Evolutionary conservation across 2,797 vertebrate species (phyloP).

Genomic region (Stomatorhinus walkeri): DNA sequence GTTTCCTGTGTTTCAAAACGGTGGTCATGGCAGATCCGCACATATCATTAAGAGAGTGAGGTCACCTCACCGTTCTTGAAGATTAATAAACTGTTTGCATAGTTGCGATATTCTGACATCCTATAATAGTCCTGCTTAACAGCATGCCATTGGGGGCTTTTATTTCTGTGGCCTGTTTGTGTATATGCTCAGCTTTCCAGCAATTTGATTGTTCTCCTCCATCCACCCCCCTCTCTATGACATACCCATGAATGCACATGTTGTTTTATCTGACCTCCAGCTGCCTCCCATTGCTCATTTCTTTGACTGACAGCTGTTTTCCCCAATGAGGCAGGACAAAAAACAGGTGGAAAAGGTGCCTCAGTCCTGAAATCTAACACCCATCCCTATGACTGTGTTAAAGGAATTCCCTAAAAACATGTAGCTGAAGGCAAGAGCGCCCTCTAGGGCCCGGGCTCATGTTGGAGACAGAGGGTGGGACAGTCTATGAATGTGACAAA

Average conservation of each 20-base stretch:
- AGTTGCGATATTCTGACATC: constrained; percentile 1
- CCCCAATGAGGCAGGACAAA: not conserved
- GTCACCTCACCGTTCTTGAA: not conserved
- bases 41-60: not conserved
- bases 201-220: not conserved
- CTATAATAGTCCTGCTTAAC: not conserved
- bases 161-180: not conserved
- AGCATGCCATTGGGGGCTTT: not conserved
- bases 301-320: not conserved
- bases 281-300: not conserved
- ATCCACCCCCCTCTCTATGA: not conserved
- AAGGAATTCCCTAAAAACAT: not conserved
- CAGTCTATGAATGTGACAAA: not conserved
- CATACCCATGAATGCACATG: not conserved
- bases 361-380: not conserved
- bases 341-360: not conserved
- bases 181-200: not conserved
- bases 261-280: not conserved
- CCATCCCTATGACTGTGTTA: not conserved
- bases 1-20: not conserved
- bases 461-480: not conserved
- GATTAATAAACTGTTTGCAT: constrained; percentile 12
- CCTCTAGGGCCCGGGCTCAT: not conserved
- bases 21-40: not conserved
- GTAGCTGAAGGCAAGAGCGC: not conserved